These are phyloP conservation scores for Catocala fraxini DNA, from an alignment of 2,888 invertebrate species.

Conservation along the genomic window DNA sequence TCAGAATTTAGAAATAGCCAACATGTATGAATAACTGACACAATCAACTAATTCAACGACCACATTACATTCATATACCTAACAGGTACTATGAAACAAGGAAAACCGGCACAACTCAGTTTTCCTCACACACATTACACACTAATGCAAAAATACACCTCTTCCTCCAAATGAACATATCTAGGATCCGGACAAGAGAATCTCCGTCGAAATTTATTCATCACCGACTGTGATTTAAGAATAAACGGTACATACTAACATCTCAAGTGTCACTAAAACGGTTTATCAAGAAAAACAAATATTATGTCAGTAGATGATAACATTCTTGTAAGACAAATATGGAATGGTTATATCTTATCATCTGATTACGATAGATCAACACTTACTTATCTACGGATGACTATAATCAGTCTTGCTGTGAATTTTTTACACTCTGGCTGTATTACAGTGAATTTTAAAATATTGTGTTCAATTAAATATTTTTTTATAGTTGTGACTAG, in stretches of 20 bases:
- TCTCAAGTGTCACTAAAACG: slow-evolving; percentile 36
- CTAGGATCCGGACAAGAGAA: slow-evolving; percentile 63
- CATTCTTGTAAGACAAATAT: slow-evolving; percentile 51
- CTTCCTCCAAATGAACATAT: slow-evolving; percentile 65
- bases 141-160: slow-evolving; percentile 51
- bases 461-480: not conserved
- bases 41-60: slow-evolving; percentile 27
- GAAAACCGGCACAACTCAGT: slow-evolving; percentile 25
- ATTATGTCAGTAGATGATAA: slow-evolving; percentile 59
- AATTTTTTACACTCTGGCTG: slow-evolving; percentile 22
- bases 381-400: slow-evolving; percentile 52
- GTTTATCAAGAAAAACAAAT: slow-evolving; percentile 65
- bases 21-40: slow-evolving; percentile 13
- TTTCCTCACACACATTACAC: slow-evolving; percentile 27
- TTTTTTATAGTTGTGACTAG: too few relatives aligned
- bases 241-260: slow-evolving; percentile 40
- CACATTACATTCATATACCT: slow-evolving; percentile 23
- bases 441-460: slow-evolving; percentile 1
- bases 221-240: slow-evolving; percentile 45
- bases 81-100: slow-evolving; percentile 7
- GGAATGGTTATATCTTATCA: slow-evolving; percentile 67
- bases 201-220: slow-evolving; percentile 61
- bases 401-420: slow-evolving; percentile 53
- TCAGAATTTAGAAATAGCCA: slow-evolving; percentile 24
- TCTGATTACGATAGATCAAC: slow-evolving; percentile 62